phyloP scores from a whole-genome alignment of 2,113 vertebrate genomes.

The Lichenostomus cassidix region DNA sequence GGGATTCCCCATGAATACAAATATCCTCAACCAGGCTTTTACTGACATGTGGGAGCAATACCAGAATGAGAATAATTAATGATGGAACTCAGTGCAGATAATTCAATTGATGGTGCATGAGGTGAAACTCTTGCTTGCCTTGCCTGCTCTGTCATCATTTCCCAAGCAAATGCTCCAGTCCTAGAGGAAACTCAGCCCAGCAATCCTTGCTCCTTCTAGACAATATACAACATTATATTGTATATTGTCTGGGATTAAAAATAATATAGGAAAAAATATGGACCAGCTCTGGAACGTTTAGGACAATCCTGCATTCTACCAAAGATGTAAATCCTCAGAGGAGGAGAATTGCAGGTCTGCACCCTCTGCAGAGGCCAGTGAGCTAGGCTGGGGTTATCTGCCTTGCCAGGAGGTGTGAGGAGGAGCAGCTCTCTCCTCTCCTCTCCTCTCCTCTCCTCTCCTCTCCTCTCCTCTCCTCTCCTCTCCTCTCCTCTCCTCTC shows the following conservation, averaged over 20 bases:
- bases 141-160: neutral
- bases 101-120: neutral
- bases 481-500: no score
- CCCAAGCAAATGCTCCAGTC: neutral
- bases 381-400: neutral
- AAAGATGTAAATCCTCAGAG: neutral
- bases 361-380: neutral
- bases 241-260: neutral
- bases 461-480: no score
- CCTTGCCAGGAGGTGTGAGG: neutral
- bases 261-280: neutral
- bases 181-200: neutral
- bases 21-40: neutral
- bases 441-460: no score
- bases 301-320: neutral
- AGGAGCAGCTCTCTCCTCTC: neutral
- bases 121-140: neutral
- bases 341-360: neutral
- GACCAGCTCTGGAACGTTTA: neutral
- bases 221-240: neutral
- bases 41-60: neutral
- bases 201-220: neutral
- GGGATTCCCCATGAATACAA: neutral
- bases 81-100: neutral
- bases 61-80: neutral